These are phyloP conservation scores for Metopia argyrocephala DNA, from an alignment of 2,888 invertebrate genomes.

Conservation along the genomic window DNA sequence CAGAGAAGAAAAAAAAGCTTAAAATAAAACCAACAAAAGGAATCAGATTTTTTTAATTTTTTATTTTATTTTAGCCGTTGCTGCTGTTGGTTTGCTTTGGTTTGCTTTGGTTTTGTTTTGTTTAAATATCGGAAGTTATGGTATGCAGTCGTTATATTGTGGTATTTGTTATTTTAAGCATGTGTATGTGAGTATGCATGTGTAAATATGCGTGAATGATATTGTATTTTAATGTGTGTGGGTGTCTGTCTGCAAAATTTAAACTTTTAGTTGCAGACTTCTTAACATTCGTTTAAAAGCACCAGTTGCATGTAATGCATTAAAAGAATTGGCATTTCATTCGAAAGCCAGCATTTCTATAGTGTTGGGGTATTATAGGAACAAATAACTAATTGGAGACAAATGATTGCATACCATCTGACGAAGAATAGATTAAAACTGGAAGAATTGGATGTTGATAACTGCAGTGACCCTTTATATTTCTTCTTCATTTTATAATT, in stretches of 20 bases:
- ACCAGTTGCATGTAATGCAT: not conserved
- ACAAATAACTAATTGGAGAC: too few species aligned
- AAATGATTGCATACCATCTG: too few species aligned
- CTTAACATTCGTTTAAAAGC: slow-evolving; percentile 29
- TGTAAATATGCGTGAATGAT: not conserved
- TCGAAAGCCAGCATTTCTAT: too few species aligned
- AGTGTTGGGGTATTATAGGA: too few species aligned
- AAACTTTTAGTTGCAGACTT: not conserved
- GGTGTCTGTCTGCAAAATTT: not conserved
- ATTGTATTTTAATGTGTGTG: not conserved
- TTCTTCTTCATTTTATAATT: too few species aligned
- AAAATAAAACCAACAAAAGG: not conserved
- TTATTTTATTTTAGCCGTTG: too few species aligned
- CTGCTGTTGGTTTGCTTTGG: not conserved
- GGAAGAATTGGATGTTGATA: too few species aligned
- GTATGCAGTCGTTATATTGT: slow-evolving; percentile 52
- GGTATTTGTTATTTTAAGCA: slow-evolving; percentile 27
- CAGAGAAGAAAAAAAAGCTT: not conserved
- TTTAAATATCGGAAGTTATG: slow-evolving; percentile 61
- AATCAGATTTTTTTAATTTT: too few species aligned
- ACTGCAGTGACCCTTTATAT: too few species aligned
- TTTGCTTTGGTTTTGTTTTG: slow-evolving; percentile 28
- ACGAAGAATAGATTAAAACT: too few species aligned
- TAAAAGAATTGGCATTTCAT: too few species aligned
- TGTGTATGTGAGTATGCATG: not conserved